Evolutionary conservation across 2,113 vertebrate species (phyloP).

Genomic region (Diadophis punctatus): DNA sequence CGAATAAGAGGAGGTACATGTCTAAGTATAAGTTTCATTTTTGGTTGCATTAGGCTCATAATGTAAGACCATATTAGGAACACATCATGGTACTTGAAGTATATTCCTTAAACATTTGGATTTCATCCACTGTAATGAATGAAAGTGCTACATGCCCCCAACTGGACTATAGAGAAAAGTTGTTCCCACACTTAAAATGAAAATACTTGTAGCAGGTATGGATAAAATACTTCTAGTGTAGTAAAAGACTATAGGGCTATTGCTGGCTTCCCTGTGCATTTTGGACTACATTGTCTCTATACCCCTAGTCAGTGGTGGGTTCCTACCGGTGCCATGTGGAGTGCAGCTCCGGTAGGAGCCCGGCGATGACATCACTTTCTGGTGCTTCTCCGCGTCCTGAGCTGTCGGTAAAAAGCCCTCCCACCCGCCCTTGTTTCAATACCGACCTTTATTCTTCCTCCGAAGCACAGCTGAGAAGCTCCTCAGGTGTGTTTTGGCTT

Average conservation of each 20-base stretch:
- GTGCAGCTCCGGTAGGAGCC: too few relatives aligned
- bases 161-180: background rate
- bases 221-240: background rate
- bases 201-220: background rate
- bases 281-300: background rate
- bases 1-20: background rate
- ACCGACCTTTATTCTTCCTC: too few relatives aligned
- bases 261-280: background rate
- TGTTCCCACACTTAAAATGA: background rate
- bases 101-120: background rate
- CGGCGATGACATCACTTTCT: too few relatives aligned
- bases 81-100: background rate
- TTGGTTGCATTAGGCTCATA: background rate
- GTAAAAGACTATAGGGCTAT: background rate
- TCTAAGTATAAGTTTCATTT: background rate
- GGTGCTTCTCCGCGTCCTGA: too few relatives aligned
- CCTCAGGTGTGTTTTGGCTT: too few relatives aligned
- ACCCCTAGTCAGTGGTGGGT: too few relatives aligned
- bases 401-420: too few relatives aligned
- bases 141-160: background rate
- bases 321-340: too few relatives aligned
- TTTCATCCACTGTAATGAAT: background rate
- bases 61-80: background rate
- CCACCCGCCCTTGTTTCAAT: too few relatives aligned
- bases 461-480: too few relatives aligned